Evolutionary conservation across 2,113 vertebrate genomes (phyloP), one percentile per base, ranked within the genome.

Genomic region (Lonchura striata): DNA sequence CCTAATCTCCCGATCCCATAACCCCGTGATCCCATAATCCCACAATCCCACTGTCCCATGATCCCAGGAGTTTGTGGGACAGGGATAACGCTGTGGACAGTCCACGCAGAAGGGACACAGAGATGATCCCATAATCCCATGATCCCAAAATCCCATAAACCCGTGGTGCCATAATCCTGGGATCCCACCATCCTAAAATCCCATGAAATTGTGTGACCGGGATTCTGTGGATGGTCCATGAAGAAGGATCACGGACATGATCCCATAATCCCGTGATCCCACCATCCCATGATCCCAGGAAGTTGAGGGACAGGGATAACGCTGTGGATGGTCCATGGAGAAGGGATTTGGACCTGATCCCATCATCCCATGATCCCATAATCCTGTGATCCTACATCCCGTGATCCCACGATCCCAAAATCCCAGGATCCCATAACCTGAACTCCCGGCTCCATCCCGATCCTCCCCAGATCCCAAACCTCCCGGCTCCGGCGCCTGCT

Each of bases 61-160:
- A 64, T 22, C 41, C 63, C 11, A 9, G 11, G 15, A 42, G 1
- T 8, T 13, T 5, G 4, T 9, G 28, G 47, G 46, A 31, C 47
- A 20, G 7, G 35, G 4, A 21, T 20, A 46, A 44, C 0, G 0
- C 63, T 56, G 5, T 0, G 4, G 49, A 9, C 11, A 4, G 22
- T 28, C 21, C 3, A 0, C 23, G 42, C 16, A 39, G 49, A 25
- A 70, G 33, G 6, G 19, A 31, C 5, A 42, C 1, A 11, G 22
- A 25, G 46, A 7, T 8, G 33, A 53, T 28, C 33, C 30, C 31
- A 18, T 3, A 0, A 47, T 66, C 44, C 44, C 27, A 7, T n/a
- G n/a, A n/a, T n/a, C n/a, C n/a, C n/a, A n/a, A 1, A 4, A 57
- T 57, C 33, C 54, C 28, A 30, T 11, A 4, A 47, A 47, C 42